Base-by-base conservation (phyloP, 2,113 vertebrate genomes). In the Ceyx melanurus region DNA sequence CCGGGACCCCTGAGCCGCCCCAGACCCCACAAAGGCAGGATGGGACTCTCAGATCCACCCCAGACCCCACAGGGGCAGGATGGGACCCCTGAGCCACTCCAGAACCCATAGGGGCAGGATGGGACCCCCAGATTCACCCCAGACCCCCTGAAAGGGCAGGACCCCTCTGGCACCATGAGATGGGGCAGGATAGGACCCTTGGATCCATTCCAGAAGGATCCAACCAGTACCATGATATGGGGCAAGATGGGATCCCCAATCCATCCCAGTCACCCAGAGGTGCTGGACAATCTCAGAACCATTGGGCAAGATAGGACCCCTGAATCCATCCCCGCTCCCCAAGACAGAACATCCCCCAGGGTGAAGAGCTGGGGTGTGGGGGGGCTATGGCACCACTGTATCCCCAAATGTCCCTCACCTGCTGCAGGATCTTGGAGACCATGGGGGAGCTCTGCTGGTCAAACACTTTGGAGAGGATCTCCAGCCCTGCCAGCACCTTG, bases 381-480 rank as follows among this genome's bases (percentile, higher is more conserved):
- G 5, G 26, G 15, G 3, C 28, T 56, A 11, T 21, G 15, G 16
- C 79, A 97, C 96, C 28, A 95, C 96, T 5, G 88, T 96, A 82
- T 23, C 6, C 17, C 58, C 28, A 8, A 3, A 15, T 8, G 45
- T 18, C n/a, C 29, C 88, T 67, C 89, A 99, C 99, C 99, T 99
- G 99, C 90, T 99, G 99, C 92, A 99, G 98, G 97, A 99, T 98
- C 89, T 98, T 99, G 71, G 98, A 98, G 65, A 99, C 98, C 98
- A 98, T 98, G 67, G 98, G 98, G 1, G 99, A 98, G 91, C 98
- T 99, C 95, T 99, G 99, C 97, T 99, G 99, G 97, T 99, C 99
- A 66, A 99, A 99, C 31, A 99, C 99, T 96, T 99, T 99, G 33
- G 99, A 99, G 72, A 99, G 97, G 92, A 99, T 99, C 97, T 99